phyloP scores from a whole-genome alignment of 2,888 invertebrate species.

The Hyppa rectilinea region DNA sequence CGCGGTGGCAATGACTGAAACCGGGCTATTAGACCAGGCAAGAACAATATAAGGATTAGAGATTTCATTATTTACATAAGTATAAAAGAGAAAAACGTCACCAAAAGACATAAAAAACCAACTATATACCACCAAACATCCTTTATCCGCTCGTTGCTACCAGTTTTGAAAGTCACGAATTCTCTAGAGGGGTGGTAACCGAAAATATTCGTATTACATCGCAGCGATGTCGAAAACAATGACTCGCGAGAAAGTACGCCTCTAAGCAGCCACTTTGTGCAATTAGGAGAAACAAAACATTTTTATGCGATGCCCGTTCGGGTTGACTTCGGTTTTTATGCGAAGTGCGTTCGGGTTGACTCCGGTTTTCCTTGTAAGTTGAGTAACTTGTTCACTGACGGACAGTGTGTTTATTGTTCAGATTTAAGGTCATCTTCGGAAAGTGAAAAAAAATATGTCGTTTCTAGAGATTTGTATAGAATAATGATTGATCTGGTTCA shows the following conservation, averaged over 20 bases:
- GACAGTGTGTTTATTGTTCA: slow-evolving; percentile 51
- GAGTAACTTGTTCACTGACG: slow-evolving; percentile 62
- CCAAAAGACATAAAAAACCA: slow-evolving; percentile 28
- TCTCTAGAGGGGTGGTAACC: slow-evolving; percentile 79
- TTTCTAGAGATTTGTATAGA: neutral
- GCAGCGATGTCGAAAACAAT: slow-evolving; percentile 87
- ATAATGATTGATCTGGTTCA: neutral
- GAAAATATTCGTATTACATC: slow-evolving; percentile 86
- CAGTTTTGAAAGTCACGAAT: slow-evolving; percentile 85
- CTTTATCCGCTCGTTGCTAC: slow-evolving; percentile 74
- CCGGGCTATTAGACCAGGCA: neutral
- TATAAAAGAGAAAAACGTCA: neutral
- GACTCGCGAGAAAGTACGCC: slow-evolving; percentile 83
- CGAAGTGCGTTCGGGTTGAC: slow-evolving; percentile 72
- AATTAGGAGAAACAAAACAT: slow-evolving; percentile 90
- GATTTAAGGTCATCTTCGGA: slow-evolving; percentile 47
- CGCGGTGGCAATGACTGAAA: neutral
- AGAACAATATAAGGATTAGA: neutral
- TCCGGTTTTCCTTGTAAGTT: slow-evolving; percentile 59
- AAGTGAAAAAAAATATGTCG: neutral
- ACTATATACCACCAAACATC: slow-evolving; percentile 65
- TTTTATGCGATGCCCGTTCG: slow-evolving; percentile 82
- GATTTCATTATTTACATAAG: neutral
- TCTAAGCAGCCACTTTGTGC: slow-evolving; percentile 88
- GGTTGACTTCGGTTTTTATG: slow-evolving; percentile 72